These are phyloP conservation scores for Magallana ariakensis DNA, from an alignment of 1,140 invertebrate genomes.

Conservation along the genomic window DNA sequence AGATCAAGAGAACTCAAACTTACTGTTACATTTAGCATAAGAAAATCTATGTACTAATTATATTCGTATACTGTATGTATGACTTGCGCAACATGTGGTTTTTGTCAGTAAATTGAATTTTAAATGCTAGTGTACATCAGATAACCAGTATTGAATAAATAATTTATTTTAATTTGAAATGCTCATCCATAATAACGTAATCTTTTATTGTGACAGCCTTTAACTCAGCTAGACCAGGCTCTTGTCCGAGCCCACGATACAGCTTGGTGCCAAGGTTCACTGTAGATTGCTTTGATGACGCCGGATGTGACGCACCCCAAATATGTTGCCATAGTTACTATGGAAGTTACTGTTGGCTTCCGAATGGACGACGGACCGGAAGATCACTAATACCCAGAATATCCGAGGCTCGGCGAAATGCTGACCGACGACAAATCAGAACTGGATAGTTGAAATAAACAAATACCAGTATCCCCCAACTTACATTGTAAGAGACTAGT, in stretches of 20 bases:
- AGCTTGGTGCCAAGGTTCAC: constrained; percentile 35
- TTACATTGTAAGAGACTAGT: neutral
- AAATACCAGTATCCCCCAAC: neutral
- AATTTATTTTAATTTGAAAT: no score
- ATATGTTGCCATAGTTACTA: constrained; percentile 51
- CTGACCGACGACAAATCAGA: neutral
- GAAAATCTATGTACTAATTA: no score
- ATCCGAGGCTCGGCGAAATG: neutral
- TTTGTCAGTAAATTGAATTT: no score
- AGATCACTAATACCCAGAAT: neutral
- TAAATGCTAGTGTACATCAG: neutral
- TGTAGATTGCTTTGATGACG: constrained; percentile 49
- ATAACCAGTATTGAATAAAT: no score
- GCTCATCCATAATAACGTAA: no score
- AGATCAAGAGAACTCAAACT: no score
- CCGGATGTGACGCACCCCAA: constrained; percentile 37
- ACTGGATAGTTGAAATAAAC: neutral
- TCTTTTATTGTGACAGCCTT: neutral
- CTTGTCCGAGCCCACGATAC: constrained; percentile 19
- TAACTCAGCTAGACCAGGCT: constrained; percentile 12
- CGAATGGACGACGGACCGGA: constrained; percentile 7
- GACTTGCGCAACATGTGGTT: no score
- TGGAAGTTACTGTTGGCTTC: constrained; percentile 45
- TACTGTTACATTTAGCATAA: no score
- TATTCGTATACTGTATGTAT: no score